Evolutionary conservation across 2,888 invertebrate genomes (phyloP).

Genomic region (Venusia cambrica): DNA sequence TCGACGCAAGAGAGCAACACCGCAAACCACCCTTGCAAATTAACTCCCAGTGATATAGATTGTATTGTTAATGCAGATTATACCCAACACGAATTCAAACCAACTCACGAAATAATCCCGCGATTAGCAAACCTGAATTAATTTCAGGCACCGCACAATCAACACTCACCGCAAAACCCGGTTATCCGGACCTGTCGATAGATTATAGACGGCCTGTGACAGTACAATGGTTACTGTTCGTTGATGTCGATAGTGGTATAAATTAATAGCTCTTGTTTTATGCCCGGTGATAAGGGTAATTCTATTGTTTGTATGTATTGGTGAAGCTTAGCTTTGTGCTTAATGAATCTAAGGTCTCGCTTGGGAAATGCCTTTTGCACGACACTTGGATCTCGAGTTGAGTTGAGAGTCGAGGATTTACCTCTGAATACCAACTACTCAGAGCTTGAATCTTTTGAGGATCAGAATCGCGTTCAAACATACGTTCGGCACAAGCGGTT

Average conservation of each 20-base stretch:
- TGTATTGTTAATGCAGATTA: not conserved
- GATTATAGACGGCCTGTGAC: slow-evolving; percentile 17
- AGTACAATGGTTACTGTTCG: slow-evolving; percentile 19
- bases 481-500: too few relatives aligned
- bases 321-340: too few relatives aligned
- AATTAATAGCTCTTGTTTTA: slow-evolving; percentile 25
- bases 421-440: too few relatives aligned
- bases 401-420: too few relatives aligned
- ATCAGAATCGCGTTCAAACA: too few relatives aligned
- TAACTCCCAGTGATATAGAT: too few relatives aligned
- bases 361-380: too few relatives aligned
- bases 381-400: too few relatives aligned
- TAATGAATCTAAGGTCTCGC: too few relatives aligned
- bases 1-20: too few relatives aligned
- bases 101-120: slow-evolving; percentile 4
- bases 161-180: slow-evolving; percentile 16
- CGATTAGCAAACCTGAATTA: slow-evolving; percentile 20
- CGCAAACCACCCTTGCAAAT: too few relatives aligned
- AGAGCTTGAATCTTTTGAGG: too few relatives aligned
- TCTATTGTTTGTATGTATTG: slow-evolving; percentile 6
- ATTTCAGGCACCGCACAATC: slow-evolving; percentile 27
- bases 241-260: slow-evolving; percentile 17
- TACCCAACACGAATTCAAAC: slow-evolving; percentile 6
- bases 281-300: slow-evolving; percentile 7
- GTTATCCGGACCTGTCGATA: slow-evolving; percentile 18